Percentiles rank a stretch among this genome's conserved stretches.
phyloP scores from a whole-genome alignment of 2,888 invertebrate species.

The Agriopis aurantiaria region DNA sequence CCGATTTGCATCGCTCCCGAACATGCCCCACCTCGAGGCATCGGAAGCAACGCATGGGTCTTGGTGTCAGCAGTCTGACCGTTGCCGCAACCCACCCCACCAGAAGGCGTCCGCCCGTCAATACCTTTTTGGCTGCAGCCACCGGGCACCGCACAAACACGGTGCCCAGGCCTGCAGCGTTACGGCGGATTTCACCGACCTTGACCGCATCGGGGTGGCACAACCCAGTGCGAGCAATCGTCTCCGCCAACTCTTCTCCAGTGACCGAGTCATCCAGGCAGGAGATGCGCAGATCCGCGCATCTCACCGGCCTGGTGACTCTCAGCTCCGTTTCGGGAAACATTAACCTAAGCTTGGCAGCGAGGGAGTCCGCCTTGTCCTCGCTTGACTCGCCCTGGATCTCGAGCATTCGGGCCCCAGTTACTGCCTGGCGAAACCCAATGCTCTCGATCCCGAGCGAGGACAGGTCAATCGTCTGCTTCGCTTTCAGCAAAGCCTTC shows the following conservation, averaged over 20 bases:
- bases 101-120: slow-evolving; percentile 16
- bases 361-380: slow-evolving; percentile 32
- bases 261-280: slow-evolving; percentile 42
- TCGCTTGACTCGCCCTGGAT: slow-evolving; percentile 23
- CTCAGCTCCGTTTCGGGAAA: neutral
- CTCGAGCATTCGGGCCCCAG: slow-evolving; percentile 35
- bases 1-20: slow-evolving; percentile 14
- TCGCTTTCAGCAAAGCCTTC: slow-evolving; percentile 21
- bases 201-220: slow-evolving; percentile 18
- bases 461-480: neutral
- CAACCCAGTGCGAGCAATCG: slow-evolving; percentile 20
- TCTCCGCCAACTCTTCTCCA: slow-evolving; percentile 16
- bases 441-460: too few species aligned
- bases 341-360: slow-evolving; percentile 24
- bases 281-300: slow-evolving; percentile 31
- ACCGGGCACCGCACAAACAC: slow-evolving; percentile 17
- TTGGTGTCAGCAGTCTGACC: slow-evolving; percentile 24
- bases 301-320: slow-evolving; percentile 32
- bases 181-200: slow-evolving; percentile 11
- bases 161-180: neutral
- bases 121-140: slow-evolving; percentile 8
- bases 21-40: slow-evolving; percentile 41
- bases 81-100: slow-evolving; percentile 40
- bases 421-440: too few species aligned
- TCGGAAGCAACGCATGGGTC: slow-evolving; percentile 36